phyloP scores from a whole-genome alignment of 2,113 vertebrate genomes.

The Xenopus laevis region DNA sequence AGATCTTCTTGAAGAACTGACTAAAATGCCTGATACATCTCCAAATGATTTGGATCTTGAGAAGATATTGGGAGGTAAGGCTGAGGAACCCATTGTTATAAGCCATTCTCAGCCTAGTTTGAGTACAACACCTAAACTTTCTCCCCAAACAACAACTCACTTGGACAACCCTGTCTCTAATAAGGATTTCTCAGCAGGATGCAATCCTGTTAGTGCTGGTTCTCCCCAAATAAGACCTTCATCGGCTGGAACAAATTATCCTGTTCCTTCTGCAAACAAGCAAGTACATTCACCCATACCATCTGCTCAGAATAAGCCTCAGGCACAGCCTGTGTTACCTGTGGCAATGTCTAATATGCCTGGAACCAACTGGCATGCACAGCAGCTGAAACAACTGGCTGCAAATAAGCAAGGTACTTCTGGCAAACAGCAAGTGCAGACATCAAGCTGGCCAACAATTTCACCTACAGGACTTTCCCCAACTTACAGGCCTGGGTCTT shows the following conservation, averaged over 20 bases:
- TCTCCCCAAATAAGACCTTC: conserved; percentile 71
- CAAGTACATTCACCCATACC: conserved; percentile 63
- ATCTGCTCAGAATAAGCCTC: conserved; percentile 60
- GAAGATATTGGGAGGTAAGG: conserved; percentile 78
- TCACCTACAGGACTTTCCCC: conserved; percentile 74
- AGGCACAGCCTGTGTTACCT: conserved; percentile 66
- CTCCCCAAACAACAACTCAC: conserved; percentile 65
- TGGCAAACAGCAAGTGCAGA: conserved; percentile 57
- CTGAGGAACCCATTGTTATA: conserved; percentile 69
- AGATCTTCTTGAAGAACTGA: conserved; percentile 80
- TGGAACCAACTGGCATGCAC: conserved; percentile 73
- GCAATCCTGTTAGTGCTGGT: conserved; percentile 60
- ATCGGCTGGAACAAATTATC: conserved; percentile 68
- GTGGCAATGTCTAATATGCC: conserved; percentile 63
- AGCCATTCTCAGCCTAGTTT: conserved; percentile 62
- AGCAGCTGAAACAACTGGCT: conserved; percentile 80
- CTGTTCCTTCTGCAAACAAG: conserved; percentile 61
- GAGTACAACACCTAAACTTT: conserved; percentile 63
- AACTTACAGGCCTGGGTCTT: conserved; percentile 70
- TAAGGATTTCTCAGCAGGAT: conserved; percentile 73
- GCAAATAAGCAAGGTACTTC: conserved; percentile 75
- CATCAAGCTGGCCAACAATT: conserved; percentile 67
- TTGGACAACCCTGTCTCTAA: conserved; percentile 68
- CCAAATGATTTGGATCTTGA: conserved; percentile 77
- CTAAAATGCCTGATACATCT: conserved; percentile 78